Percentiles rank a stretch among this genome's conserved stretches.
Evolutionary conservation across 2,113 vertebrate species (phyloP).

Genomic region (Myrmophylax atrothorax): DNA sequence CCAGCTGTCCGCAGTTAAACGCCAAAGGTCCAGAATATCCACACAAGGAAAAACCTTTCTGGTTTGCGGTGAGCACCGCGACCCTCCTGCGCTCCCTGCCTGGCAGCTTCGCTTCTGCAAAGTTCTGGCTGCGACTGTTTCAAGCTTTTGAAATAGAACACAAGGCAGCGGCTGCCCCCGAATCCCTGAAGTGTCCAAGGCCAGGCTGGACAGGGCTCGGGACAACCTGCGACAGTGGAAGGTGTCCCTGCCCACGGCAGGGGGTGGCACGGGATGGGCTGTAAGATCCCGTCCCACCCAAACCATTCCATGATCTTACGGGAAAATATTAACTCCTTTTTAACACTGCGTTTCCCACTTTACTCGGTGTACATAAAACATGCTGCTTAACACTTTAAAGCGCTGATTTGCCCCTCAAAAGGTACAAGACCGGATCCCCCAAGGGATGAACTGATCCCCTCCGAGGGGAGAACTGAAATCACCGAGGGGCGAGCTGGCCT

Average conservation of each 20-base stretch:
- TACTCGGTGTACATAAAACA: rapidly evolving
- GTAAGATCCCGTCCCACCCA: background rate
- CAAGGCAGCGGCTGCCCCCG: background rate
- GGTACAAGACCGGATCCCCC: background rate
- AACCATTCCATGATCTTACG: background rate
- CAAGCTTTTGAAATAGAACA: background rate
- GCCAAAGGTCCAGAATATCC: background rate
- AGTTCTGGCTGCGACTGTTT: background rate
- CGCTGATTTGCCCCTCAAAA: background rate
- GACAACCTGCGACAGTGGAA: rapidly evolving
- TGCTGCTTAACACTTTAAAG: rapidly evolving
- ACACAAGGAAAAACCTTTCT: background rate
- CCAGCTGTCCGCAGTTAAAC: background rate
- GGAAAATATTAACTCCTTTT: rapidly evolving
- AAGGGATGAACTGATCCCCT: no score
- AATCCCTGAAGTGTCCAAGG: rapidly evolving
- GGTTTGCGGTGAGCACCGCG: background rate
- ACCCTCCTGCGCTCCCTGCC: background rate
- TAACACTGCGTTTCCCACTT: rapidly evolving
- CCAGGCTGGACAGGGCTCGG: background rate
- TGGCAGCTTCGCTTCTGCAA: background rate
- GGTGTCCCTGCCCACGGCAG: background rate
- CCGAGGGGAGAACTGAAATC: no score
- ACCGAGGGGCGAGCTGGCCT: rapidly evolving
- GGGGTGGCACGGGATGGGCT: background rate